Evolutionary conservation across 2,113 vertebrate species (phyloP), one percentile per base, ranked within the genome.

Genomic region (Acanthisitta chloris): DNA sequence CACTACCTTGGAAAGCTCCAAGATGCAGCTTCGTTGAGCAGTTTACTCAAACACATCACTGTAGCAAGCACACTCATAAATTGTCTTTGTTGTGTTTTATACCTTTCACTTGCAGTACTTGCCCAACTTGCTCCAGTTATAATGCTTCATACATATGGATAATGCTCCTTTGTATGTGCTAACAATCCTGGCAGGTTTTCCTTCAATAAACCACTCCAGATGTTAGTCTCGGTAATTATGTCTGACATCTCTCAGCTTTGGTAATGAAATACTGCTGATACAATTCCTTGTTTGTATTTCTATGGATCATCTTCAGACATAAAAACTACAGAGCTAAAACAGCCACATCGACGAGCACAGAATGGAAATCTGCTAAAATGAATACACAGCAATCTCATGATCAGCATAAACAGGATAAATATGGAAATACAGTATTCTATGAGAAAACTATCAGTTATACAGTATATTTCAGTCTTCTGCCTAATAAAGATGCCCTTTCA

Each of bases 131-230:
- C 85, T 90, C 58, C 34, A 94, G 69, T 92, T 92, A 94, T 58
- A 92, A 96, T 97, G 88, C 46, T 45, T 94, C 93, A 91, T 96
- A 88, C 97, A 97, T 96, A 97, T 82, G 97, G 97, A 94, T 96
- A 97, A 97, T 70, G 78, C 43, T 94, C 65, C 73, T 97, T 90
- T 94, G 91, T 97, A 80, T 86, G 95, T 77, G 82, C 87, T 97
- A 98, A 97, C 94, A 95, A 90, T 92, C 90, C 96, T 97, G 97
- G 97, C 97, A 97, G 90, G 89, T 92, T 97, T 97, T 97, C 96
- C 96, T 97, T 97, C 96, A 97, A 97, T 96, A 98, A 98, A 97
- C 94, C 67, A 61, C 94, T 97, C 96, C 98, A 98, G 98, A 98
- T 98, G 97, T 98, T 98, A 96, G 94, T 90, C 92, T 96, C 91